A percentile compares a stretch with the other conserved stretches of the same genome.
Conservation (phyloP, 2,113 vertebrate genomes). For the Vidua macroura region DNA sequence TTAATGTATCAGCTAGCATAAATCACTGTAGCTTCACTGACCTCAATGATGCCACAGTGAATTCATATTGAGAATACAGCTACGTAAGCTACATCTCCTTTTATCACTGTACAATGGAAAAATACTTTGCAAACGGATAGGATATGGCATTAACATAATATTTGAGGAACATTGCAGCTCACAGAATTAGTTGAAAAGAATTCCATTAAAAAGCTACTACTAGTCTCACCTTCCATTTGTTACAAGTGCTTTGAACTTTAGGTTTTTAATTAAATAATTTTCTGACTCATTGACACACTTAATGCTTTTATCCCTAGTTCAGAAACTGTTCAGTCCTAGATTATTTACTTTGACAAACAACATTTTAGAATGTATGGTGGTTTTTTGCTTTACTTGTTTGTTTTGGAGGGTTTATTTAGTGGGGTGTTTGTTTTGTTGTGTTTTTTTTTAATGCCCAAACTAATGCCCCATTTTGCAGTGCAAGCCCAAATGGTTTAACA, state of each 20-base stretch:
- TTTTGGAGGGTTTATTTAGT: neutral
- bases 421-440: neutral
- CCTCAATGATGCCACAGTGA: neutral
- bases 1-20: conserved; percentile 39
- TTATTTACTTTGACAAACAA: neutral
- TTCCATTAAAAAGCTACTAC: neutral
- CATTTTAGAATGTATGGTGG: neutral
- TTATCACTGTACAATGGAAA: neutral
- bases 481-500: neutral
- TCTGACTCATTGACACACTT: neutral
- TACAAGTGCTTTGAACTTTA: neutral
- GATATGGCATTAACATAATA: neutral
- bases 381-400: neutral
- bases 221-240: neutral
- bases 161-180: neutral
- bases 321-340: neutral
- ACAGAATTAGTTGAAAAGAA: neutral
- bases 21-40: conserved; percentile 48
- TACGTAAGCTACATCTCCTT: neutral
- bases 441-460: neutral
- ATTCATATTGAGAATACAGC: neutral
- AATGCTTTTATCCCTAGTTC: neutral
- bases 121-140: neutral
- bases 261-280: neutral
- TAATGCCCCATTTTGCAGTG: neutral